Percentiles rank a stretch among this genome's conserved stretches.
These are phyloP conservation scores for Stenodera caucasica DNA, from an alignment of 2,888 invertebrate species.

Conservation along the genomic window DNA sequence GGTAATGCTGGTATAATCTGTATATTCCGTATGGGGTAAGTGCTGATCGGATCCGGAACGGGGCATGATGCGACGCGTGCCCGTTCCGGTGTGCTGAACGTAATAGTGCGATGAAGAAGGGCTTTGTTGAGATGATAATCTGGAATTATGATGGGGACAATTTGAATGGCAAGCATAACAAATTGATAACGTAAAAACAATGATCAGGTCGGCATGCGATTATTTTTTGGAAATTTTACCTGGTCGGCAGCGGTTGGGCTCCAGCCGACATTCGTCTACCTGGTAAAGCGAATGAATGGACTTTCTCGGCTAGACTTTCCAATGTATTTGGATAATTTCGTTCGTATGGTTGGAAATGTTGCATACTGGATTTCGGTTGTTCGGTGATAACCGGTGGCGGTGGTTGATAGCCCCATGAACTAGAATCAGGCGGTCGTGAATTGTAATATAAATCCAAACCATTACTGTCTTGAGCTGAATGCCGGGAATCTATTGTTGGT, in stretches of 20 bases:
- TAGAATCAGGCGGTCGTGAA: conserved; percentile 68
- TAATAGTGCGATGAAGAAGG: conserved; percentile 58
- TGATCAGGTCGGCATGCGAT: neutral
- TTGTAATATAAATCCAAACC: conserved; percentile 76
- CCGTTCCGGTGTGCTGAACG: conserved; percentile 58
- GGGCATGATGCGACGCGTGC: conserved; percentile 64
- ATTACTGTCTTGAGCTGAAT: conserved; percentile 57
- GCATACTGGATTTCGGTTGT: conserved; percentile 79
- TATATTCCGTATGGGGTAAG: conserved; percentile 82
- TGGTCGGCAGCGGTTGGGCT: conserved; percentile 57
- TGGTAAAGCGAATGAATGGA: conserved; percentile 75
- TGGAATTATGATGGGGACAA: conserved; percentile 33
- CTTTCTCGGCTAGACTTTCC: conserved; percentile 90
- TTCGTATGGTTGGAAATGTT: conserved; percentile 87
- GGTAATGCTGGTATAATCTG: conserved; percentile 75
- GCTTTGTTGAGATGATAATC: conserved; percentile 56
- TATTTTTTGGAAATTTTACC: conserved; percentile 35
- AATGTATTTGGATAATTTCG: conserved; percentile 84
- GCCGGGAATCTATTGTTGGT: conserved; percentile 63
- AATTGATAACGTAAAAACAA: conserved; percentile 3
- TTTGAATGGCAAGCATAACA: conserved; percentile 6
- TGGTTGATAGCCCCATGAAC: conserved; percentile 72
- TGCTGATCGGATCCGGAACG: conserved; percentile 92
- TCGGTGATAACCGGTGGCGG: conserved; percentile 89
- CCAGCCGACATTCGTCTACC: conserved; percentile 70